Evolutionary conservation across 1,140 invertebrate species (phyloP), one percentile per base, ranked within the genome.

Genomic region (Heliothis subflexa): DNA sequence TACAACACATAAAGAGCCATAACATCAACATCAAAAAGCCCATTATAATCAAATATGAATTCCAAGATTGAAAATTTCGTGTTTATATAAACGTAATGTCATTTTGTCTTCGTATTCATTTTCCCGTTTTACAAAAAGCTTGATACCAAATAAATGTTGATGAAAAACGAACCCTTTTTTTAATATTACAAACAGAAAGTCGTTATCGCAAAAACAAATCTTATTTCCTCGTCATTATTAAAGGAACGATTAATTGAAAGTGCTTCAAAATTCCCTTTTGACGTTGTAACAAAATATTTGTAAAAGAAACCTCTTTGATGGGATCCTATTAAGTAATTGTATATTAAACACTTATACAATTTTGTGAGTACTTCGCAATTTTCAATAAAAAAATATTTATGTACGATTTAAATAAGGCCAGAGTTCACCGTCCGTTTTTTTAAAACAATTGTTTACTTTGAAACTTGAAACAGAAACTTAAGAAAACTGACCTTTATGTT

Each of bases 131-230:
- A 10, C 5, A 55, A 55, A 55, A 55, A 18, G 16, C 16, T 55
- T 55, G 54, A 18, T 21, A 18, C 54, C 54, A 55, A 16, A 55
- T 55, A 55, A 55, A 55, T 55, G 54, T 10, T 18, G 18, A 55
- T 55, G 54, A 55, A 55, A 40, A 40, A 40, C 33, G 54, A 55
- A 55, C 54, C 54, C 54, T 14, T 10, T 55, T 54, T 55, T 55
- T 55, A 55, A 55, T 55, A 18, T 55, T 18, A 16, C 54, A 55
- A 55, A 55, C 54, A 55, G 54, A 55, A 55, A 55, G 54, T 55
- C 54, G 18, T 55, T 55, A 55, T 55, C n/a, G 10, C 18, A 18
- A 55, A 55, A 55, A 55, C 16, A 55, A 55, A 40, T 40, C 33
- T 40, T 55, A 18, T 55, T 55, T 55, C 18, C 33, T 55, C n/a